These are phyloP conservation scores for Drosophila subsilvestris DNA, from an alignment of 2,888 invertebrate species.

Conservation along the genomic window DNA sequence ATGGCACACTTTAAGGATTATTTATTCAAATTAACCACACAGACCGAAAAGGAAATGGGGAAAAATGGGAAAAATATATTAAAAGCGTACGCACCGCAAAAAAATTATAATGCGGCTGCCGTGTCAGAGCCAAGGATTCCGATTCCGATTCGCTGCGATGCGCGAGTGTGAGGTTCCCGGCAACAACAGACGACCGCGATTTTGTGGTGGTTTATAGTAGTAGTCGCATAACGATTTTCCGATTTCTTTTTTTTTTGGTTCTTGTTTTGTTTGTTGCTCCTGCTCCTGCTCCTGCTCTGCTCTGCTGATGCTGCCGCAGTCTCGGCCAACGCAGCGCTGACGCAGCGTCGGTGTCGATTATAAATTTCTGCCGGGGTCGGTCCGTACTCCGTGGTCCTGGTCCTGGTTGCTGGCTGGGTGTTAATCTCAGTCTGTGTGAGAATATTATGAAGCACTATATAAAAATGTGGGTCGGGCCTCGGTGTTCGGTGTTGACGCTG, in stretches of 20 bases:
- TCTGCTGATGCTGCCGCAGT: conserved; percentile 38
- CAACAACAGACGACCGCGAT: conserved; percentile 67
- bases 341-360: conserved; percentile 26
- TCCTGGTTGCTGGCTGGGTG: conserved; percentile 33
- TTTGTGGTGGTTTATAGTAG: conserved; percentile 58
- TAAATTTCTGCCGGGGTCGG: conserved; percentile 23
- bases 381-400: conserved; percentile 27
- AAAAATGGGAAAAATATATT: conserved; percentile 50
- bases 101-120: conserved; percentile 70
- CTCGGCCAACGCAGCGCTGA: background rate
- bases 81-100: conserved; percentile 64
- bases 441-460: conserved; percentile 50
- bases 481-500: conserved; percentile 60
- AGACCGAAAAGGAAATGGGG: conserved; percentile 21
- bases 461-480: conserved; percentile 63
- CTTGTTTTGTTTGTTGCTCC: conserved; percentile 32
- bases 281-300: no score
- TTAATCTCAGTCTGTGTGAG: conserved; percentile 56
- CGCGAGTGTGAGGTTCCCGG: conserved; percentile 56
- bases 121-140: conserved; percentile 62
- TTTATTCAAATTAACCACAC: conserved; percentile 76
- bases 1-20: conserved; percentile 66
- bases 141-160: conserved; percentile 46
- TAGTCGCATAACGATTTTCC: conserved; percentile 75
- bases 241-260: conserved; percentile 51